Evolutionary conservation across 2,888 invertebrate genomes (phyloP).

Genomic region (Auanema sp.): DNA sequence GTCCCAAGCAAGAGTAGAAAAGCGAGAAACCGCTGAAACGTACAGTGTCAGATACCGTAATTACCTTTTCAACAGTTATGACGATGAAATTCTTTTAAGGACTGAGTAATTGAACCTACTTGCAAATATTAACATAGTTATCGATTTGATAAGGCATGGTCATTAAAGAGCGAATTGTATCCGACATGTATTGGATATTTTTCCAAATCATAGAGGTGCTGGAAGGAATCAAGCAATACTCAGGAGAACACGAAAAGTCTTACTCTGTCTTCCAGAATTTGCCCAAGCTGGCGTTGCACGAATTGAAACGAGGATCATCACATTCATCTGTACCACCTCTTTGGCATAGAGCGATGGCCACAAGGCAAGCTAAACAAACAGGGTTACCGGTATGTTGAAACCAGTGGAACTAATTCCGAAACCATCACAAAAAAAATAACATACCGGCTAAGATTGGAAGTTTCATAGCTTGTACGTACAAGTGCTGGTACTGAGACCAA

Average conservation of each 20-base stretch:
- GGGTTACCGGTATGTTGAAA: too few species aligned
- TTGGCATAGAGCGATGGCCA: too few species aligned
- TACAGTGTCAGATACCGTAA: not conserved
- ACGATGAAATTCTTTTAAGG: too few species aligned
- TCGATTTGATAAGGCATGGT: constrained; percentile 29
- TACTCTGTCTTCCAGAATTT: constrained; percentile 35
- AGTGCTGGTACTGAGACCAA: too few species aligned
- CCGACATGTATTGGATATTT: constrained; percentile 14
- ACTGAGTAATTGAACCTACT: constrained; percentile 19
- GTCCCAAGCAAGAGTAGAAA: constrained; percentile 41
- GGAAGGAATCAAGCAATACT: constrained; percentile 1
- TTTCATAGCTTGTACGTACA: too few species aligned
- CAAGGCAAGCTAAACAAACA: too few species aligned
- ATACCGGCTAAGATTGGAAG: too few species aligned
- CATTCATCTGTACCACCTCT: constrained; percentile 29
- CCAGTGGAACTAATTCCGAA: too few species aligned
- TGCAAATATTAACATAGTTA: constrained; percentile 36
- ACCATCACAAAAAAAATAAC: too few species aligned
- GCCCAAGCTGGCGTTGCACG: constrained; percentile 25
- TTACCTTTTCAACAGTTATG: too few species aligned
- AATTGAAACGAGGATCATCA: constrained; percentile 19
- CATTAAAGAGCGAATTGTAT: constrained; percentile 31
- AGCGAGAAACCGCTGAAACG: constrained; percentile 37
- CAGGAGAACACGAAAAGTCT: constrained; percentile 2
- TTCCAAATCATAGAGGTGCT: constrained; percentile 21